A percentile compares a stretch with the other conserved stretches of the same genome.
Conservation (phyloP, 1,140 invertebrate species). For the Lordiphosa mommai region DNA sequence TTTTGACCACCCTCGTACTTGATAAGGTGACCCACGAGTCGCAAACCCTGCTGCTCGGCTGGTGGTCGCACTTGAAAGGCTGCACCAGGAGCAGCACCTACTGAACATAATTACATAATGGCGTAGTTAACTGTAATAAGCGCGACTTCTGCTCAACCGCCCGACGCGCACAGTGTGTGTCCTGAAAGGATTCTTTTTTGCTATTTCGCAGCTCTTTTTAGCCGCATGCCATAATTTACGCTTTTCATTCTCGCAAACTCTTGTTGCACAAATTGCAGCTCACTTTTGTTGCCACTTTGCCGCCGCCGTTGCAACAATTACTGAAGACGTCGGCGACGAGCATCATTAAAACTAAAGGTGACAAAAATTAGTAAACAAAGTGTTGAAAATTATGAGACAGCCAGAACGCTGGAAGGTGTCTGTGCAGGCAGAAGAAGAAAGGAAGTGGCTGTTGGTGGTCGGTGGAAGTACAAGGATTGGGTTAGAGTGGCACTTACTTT, state of each 20-base stretch:
- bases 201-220: slow-evolving; percentile 39
- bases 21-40: slow-evolving; percentile 25
- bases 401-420: slow-evolving; percentile 29
- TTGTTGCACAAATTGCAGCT: slow-evolving; percentile 63
- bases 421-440: not conserved
- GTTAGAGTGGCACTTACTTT: not conserved
- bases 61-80: slow-evolving; percentile 31
- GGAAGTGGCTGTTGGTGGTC: not conserved
- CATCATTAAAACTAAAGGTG: slow-evolving; percentile 76
- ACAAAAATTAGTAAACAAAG: slow-evolving; percentile 78
- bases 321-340: slow-evolving; percentile 34
- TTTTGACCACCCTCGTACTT: slow-evolving; percentile 42
- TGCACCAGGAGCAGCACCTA: slow-evolving; percentile 20
- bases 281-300: slow-evolving; percentile 50
- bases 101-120: slow-evolving; percentile 74
- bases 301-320: slow-evolving; percentile 59
- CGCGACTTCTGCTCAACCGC: slow-evolving; percentile 59
- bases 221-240: slow-evolving; percentile 53
- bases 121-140: slow-evolving; percentile 75
- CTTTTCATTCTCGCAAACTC: slow-evolving; percentile 33
- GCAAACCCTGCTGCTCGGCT: slow-evolving; percentile 51
- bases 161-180: slow-evolving; percentile 63
- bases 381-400: slow-evolving; percentile 75
- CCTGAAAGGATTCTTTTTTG: slow-evolving; percentile 64
- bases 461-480: slow-evolving; percentile 18